These are phyloP conservation scores for Hydraecia micacea DNA, from an alignment of 2,888 invertebrate genomes.

Conservation along the genomic window DNA sequence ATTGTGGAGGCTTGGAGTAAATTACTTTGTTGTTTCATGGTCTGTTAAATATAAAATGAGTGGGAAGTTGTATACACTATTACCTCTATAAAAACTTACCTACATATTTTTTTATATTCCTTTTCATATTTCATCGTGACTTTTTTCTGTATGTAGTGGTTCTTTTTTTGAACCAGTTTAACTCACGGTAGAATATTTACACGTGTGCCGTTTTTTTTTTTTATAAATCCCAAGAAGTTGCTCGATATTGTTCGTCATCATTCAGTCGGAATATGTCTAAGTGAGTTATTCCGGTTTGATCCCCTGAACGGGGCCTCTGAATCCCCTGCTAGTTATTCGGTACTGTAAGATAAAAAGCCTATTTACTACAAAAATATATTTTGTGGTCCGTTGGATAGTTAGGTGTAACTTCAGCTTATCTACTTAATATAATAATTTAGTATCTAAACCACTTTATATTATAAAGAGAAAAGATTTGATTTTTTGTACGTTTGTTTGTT, in stretches of 20 bases:
- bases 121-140: background rate
- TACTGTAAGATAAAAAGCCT: background rate
- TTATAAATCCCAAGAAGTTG: background rate
- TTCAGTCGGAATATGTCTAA: background rate
- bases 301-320: too few relatives aligned
- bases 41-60: conserved; percentile 42
- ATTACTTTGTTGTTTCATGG: conserved; percentile 34
- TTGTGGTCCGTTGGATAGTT: background rate
- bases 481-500: background rate
- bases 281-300: too few relatives aligned
- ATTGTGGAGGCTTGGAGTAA: conserved; percentile 23
- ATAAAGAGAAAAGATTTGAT: background rate
- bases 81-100: conserved; percentile 11
- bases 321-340: too few relatives aligned
- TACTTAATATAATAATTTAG: background rate
- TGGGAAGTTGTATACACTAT: background rate
- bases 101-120: background rate
- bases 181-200: too few relatives aligned
- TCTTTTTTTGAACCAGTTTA: background rate
- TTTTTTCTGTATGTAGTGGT: too few relatives aligned
- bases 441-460: too few relatives aligned
- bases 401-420: background rate
- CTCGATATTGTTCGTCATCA: background rate
- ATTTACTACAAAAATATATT: too few relatives aligned
- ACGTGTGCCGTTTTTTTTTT: background rate